Evolutionary conservation across 2,113 vertebrate genomes (phyloP).

Genomic region (Puma concolor): DNA sequence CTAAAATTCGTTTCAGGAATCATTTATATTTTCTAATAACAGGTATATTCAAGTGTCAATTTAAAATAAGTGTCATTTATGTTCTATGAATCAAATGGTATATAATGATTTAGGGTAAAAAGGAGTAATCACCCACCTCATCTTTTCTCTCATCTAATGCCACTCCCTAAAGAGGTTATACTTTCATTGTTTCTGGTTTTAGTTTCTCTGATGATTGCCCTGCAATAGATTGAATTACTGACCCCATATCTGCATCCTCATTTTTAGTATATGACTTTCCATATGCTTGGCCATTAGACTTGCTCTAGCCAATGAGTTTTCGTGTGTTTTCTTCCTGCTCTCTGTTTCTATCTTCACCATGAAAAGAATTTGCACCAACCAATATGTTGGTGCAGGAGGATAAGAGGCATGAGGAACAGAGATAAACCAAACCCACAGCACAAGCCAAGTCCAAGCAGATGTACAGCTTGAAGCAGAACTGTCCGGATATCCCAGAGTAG

Average conservation of each 20-base stretch:
- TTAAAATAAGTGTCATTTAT: background rate
- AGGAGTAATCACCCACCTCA: background rate
- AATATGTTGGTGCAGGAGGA: background rate
- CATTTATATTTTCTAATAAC: constrained; percentile 13
- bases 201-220: background rate
- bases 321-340: background rate
- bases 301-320: background rate
- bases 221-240: background rate
- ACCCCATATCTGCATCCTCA: background rate
- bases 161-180: background rate
- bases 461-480: background rate
- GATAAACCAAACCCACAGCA: background rate
- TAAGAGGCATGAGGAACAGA: background rate
- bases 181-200: background rate
- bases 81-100: background rate
- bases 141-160: background rate
- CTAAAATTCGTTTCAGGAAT: background rate
- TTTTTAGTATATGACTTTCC: background rate
- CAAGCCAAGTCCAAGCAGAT: background rate
- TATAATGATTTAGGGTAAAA: background rate
- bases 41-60: background rate
- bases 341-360: background rate
- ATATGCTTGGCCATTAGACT: background rate
- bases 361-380: background rate
- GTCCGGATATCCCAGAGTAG: background rate